These are phyloP conservation scores for Coelopa pilipes DNA, from an alignment of 2,888 invertebrate genomes.

Conservation along the genomic window DNA sequence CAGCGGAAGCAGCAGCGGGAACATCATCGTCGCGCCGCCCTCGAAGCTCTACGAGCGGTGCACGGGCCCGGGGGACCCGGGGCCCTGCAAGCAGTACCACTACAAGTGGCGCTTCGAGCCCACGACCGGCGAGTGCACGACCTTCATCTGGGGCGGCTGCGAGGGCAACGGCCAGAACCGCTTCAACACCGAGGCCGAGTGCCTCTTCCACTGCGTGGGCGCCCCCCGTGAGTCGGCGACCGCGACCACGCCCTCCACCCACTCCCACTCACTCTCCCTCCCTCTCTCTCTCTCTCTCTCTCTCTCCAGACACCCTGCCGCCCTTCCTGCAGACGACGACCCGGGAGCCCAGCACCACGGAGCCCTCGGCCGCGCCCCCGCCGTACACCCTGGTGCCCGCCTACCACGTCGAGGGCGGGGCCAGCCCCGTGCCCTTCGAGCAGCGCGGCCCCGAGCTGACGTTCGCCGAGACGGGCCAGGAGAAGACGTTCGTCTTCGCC, in stretches of 20 bases:
- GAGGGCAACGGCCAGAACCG: constrained; percentile 75
- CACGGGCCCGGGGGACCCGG: constrained; percentile 67
- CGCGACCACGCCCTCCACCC: neutral
- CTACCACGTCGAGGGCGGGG: constrained; percentile 48
- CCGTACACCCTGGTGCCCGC: constrained; percentile 55
- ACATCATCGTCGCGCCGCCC: constrained; percentile 53
- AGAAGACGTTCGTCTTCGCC: constrained; percentile 91
- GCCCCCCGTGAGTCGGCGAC: constrained; percentile 68
- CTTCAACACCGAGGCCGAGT: constrained; percentile 76
- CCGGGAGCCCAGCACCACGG: constrained; percentile 68
- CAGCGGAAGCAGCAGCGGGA: constrained; percentile 47
- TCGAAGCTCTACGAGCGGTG: constrained; percentile 65
- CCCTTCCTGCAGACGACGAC: constrained; percentile 70
- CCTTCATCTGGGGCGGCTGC: constrained; percentile 77
- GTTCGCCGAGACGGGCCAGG: constrained; percentile 85
- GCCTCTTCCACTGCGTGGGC: constrained; percentile 74
- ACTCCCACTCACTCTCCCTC: too few species aligned
- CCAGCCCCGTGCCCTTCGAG: constrained; percentile 77
- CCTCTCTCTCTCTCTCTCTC: neutral
- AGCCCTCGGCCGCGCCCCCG: constrained; percentile 57
- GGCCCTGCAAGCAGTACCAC: constrained; percentile 73
- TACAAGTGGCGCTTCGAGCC: constrained; percentile 77
- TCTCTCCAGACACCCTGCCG: constrained; percentile 69
- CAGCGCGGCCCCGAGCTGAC: constrained; percentile 83
- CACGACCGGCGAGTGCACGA: constrained; percentile 71